Evolutionary conservation across 2,113 vertebrate genomes (phyloP).

Genomic region (Gymnogyps californianus): DNA sequence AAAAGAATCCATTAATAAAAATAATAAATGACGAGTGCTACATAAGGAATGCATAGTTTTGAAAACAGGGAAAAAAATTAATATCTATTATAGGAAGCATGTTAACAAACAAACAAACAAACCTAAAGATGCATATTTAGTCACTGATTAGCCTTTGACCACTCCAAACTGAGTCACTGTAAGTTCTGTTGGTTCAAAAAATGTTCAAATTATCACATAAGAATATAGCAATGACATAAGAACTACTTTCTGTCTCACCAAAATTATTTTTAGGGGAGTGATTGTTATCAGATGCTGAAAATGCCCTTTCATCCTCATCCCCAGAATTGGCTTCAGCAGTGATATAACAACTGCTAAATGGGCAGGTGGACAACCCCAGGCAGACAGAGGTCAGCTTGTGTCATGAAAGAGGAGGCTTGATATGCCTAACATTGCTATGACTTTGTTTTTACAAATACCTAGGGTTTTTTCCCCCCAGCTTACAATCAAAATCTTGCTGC

Average conservation of each 20-base stretch:
- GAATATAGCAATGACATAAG: neutral
- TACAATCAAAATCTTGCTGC: neutral
- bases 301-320: neutral
- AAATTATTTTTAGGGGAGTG: neutral
- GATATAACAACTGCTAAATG: neutral
- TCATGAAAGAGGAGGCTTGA: neutral
- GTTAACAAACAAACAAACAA: neutral
- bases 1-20: neutral
- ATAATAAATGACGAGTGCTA: neutral
- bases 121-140: neutral
- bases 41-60: neutral
- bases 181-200: neutral
- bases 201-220: neutral
- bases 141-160: neutral
- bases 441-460: neutral
- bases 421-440: neutral
- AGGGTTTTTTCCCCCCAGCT: neutral
- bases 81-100: neutral
- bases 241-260: neutral
- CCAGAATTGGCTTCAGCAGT: neutral
- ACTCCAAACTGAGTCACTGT: neutral
- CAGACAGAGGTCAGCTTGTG: neutral
- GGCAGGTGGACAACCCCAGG: neutral
- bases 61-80: neutral
- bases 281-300: neutral